Evolutionary conservation across 2,113 vertebrate species (phyloP), one percentile per base, ranked within the genome.

Genomic region (Vicugna pacos): DNA sequence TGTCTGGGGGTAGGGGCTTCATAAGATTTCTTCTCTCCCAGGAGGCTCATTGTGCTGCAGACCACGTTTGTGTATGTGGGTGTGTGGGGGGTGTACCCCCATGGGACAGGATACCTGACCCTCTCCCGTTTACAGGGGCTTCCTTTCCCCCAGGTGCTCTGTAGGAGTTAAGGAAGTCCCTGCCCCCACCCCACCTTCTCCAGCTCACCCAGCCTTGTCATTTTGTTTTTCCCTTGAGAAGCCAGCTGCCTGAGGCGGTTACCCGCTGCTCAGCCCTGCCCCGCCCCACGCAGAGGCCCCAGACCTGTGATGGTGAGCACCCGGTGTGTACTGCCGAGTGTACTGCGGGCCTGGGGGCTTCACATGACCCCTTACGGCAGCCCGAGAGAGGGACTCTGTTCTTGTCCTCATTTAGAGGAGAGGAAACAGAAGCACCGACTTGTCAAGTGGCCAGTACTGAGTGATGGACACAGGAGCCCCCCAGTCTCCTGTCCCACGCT

Each of bases 21-120:
- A 11, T 52, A 8, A 8, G 46, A 4, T 16, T 65, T 48, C 52
- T 83, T 58, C 73, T 64, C 42, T 42, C 11, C 30, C 9, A 2
- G 56, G 60, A 67, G 67, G 16, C 65, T 38, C 50, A 2, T 50
- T 26, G n/a, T 54, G n/a, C n/a, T 24, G 6, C 17, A 30, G 0
- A 42, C 42, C 22, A 9, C 32, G 3, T 0, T 0, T 79, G 62
- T 4, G 73, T 24, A 15, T 1, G 15, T 4, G 1, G 5, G 28
- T 26, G 5, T 1, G 0, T 5, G 6, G 20, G 19, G 6, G 16
- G 38, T 10, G 60, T 22, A 0, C 42, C 72, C 13, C 28, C 8
- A 0, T 0, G 5, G 0, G 58, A 80, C 1, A 2, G 30, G 42
- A 8, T 0, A 3, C 30, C 1, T 17, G 28, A 24, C 38, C 20